Evolutionary conservation across 2,797 vertebrate species (phyloP), one percentile per base, ranked within the genome.

Genomic region (Crypturellus tataupa): DNA sequence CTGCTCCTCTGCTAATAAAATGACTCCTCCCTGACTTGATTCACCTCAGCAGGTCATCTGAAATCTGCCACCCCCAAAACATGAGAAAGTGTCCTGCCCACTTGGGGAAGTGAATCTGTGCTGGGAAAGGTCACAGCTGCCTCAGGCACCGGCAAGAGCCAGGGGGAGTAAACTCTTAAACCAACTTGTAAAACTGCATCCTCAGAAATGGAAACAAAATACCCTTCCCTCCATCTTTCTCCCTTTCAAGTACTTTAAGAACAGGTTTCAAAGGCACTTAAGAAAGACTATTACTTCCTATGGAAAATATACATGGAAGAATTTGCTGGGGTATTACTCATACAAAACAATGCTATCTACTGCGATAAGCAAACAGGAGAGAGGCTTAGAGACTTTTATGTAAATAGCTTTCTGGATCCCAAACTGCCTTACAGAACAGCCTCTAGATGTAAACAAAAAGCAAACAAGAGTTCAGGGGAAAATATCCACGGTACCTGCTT

Each of bases 291-390:
- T 31, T 91, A 59, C n/a, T 94, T 59, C 73, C 64, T 79, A 93
- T 4, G n/a, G 46, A 93, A 96, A 94, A 91, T 29, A 91, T 8
- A 96, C 35, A 59, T 4, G 81, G 46, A 90, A 79, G 67, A 67
- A 91, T 85, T 94, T 94, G 94, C 94, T 94, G 78, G 14, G 64
- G 83, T 80, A 88, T 93, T 94, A 95, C 63, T 90, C 91, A 91
- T 76, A 27, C 35, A 80, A 91, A 93, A 90, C 85, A 94, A 68
- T 53, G 33, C 25, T 96, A 95, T 96, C 95, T 91, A 40, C 67
- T 56, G 23, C 1, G 87, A 86, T 91, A 96, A 94, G 87, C 37
- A 83, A 92, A 93, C 51, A 91, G 49, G 65, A 76, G 63, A 80
- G 39, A 88, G 16, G n/a, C 47, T 71, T 72, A 88, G 42, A 84